Conservation (phyloP, 2,888 invertebrate genomes). For the Seira musarum region DNA sequence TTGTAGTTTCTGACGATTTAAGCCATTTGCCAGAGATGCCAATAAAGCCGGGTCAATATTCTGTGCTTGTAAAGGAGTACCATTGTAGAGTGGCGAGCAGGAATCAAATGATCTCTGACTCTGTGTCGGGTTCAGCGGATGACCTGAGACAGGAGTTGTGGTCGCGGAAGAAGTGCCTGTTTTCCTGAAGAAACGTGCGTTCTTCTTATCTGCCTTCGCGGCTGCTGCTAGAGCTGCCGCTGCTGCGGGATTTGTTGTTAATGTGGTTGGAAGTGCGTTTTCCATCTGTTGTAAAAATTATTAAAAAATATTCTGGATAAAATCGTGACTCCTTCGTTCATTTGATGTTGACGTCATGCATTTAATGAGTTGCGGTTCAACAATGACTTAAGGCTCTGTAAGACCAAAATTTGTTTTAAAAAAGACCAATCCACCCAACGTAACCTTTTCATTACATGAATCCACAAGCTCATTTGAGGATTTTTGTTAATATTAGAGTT, state of each 20-base stretch:
- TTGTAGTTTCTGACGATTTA: slow-evolving; percentile 42
- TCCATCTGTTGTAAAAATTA: no score
- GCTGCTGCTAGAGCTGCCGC: background rate
- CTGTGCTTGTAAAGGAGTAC: slow-evolving; percentile 37
- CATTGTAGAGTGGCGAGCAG: slow-evolving; percentile 39
- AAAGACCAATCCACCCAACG: no score
- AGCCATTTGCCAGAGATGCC: slow-evolving; percentile 39
- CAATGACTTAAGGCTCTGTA: no score
- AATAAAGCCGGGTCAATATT: slow-evolving; percentile 54
- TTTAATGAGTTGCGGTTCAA: no score
- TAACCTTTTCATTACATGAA: no score
- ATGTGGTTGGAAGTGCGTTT: background rate
- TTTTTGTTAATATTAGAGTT: no score
- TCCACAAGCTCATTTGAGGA: no score
- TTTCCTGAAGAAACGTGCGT: slow-evolving; percentile 39
- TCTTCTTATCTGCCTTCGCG: slow-evolving; percentile 31
- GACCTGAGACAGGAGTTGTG: slow-evolving; percentile 48
- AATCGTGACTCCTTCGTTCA: no score
- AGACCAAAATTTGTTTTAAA: no score
- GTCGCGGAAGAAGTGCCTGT: slow-evolving; percentile 48
- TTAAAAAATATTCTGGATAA: no score
- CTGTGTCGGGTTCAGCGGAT: slow-evolving; percentile 40
- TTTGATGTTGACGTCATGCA: no score
- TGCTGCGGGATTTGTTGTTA: background rate
- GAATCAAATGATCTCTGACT: slow-evolving; percentile 45